Base-by-base conservation (phyloP, 2,113 vertebrate species). In the Epinephelus fuscoguttatus region DNA sequence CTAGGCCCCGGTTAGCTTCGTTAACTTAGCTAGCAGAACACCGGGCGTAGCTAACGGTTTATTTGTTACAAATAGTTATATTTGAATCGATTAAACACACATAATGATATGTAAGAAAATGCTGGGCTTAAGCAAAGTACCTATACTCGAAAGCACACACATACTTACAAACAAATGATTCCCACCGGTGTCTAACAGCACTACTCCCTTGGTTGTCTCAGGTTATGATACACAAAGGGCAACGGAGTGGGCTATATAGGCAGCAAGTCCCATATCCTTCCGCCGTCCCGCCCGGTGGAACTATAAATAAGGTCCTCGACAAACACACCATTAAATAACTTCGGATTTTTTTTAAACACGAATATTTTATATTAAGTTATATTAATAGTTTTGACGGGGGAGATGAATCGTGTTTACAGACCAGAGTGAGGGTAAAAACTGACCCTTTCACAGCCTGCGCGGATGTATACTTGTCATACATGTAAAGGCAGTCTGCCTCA, bases 81-180 rank as follows among this genome's bases (percentile, higher is more conserved):
- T 13, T 14, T 21, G 3, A 0, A 7, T 27, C 0, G 1, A 42
- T 18, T 68, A 0, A 52, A 30, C 8, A 13, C 15, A 23, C 1
- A 4, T 0, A 21, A 2, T 17, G 2, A 5, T 0, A 23, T 0
- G 3, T 4, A 2, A 3, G 0, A 37, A 59, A 6, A 1, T 0
- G 0, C 0, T 21, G 19, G 4, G 1, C 30, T 30, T 30, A 30
- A 5, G 30, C 30, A 30, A 5, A 30, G 30, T 30, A 30, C 30
- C 30, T 4, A 30, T 30, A 30, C 4, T 30, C 0, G 30, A 4
- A 30, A 30, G 4, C 30, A 30, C 30, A 5, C 30, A 30, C 2
- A 27, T 30, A 30, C 84, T 85, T 18, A 85, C 84, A 77, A 25
- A 8, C 47, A 55, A 67, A 61, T 61, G 15, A 11, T 67, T 59